Conservation (phyloP, 2,888 invertebrate genomes). For the Ormyrus nitidulus region DNA sequence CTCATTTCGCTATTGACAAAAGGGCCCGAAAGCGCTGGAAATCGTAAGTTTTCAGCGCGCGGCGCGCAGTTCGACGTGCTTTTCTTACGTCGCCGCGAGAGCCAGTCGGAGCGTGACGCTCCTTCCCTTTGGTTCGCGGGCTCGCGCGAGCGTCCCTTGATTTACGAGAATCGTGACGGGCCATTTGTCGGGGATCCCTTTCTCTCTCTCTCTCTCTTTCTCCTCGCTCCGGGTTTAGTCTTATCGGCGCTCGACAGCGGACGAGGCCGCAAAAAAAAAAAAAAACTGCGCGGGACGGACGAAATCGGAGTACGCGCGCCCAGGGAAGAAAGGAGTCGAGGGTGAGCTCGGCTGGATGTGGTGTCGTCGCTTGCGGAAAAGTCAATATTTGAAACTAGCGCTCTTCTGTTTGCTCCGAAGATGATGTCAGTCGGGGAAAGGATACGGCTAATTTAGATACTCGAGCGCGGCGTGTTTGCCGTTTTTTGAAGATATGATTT, state of each 20-base stretch:
- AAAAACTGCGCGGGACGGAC: constrained; percentile 12
- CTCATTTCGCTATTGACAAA: no score
- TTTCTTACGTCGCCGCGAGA: constrained; percentile 39
- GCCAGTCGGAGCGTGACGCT: constrained; percentile 46
- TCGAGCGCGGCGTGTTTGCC: no score
- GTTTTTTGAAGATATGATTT: no score
- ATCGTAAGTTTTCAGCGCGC: not conserved
- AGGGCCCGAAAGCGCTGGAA: no score
- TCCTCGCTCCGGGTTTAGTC: constrained; percentile 38
- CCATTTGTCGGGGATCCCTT: constrained; percentile 72
- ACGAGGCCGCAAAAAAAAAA: constrained; percentile 12
- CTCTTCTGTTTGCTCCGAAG: no score
- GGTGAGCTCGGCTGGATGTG: no score
- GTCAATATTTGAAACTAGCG: no score
- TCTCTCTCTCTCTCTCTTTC: constrained; percentile 47
- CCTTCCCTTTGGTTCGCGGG: constrained; percentile 43
- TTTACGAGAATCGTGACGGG: constrained; percentile 75
- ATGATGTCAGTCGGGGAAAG: no score
- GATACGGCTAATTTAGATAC: no score
- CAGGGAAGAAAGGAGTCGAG: no score
- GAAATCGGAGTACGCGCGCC: not conserved
- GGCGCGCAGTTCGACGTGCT: constrained; percentile 1
- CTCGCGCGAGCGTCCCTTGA: constrained; percentile 65
- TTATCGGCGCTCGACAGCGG: constrained; percentile 61
- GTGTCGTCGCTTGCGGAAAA: not conserved